A percentile compares a stretch with the other conserved stretches of the same genome.
These are phyloP conservation scores for Cavia porcellus DNA, from an alignment of 2,113 vertebrate genomes.

Conservation along the genomic window DNA sequence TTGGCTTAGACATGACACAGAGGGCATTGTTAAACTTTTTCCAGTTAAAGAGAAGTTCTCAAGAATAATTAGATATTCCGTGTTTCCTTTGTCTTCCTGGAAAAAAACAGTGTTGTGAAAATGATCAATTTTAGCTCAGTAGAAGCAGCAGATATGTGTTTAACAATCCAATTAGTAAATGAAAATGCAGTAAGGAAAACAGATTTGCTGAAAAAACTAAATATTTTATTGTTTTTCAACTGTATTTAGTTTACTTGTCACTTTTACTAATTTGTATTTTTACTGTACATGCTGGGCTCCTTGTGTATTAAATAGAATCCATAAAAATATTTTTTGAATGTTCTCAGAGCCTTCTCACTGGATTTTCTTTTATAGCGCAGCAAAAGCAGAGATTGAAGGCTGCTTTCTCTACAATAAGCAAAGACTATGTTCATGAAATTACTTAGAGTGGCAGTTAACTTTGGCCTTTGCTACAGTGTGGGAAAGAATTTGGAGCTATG, in stretches of 20 bases:
- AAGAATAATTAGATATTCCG: background rate
- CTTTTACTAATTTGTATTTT: slow-evolving; percentile 46
- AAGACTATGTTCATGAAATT: slow-evolving; percentile 42
- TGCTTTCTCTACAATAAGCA: background rate
- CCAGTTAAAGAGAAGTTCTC: background rate
- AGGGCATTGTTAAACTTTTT: background rate
- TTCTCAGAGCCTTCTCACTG: background rate
- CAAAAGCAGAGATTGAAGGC: background rate
- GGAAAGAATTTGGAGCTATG: background rate
- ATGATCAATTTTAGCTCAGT: background rate
- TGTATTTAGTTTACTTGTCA: slow-evolving; percentile 9
- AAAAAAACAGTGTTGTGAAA: background rate
- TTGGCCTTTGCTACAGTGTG: slow-evolving; percentile 11
- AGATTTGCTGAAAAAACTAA: slow-evolving; percentile 6
- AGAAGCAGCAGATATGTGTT: background rate
- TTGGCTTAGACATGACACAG: background rate
- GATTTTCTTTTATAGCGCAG: slow-evolving; percentile 24
- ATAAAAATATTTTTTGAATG: slow-evolving; percentile 33
- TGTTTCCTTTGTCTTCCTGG: background rate
- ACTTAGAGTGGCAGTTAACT: background rate
- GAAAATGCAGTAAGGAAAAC: background rate
- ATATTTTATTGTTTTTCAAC: slow-evolving; percentile 8
- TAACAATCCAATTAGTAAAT: slow-evolving; percentile 12
- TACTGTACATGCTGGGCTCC: background rate
- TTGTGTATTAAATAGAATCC: background rate